phyloP scores from a whole-genome alignment of 2,797 vertebrate genomes.

The Amphiprion clarkii region DNA sequence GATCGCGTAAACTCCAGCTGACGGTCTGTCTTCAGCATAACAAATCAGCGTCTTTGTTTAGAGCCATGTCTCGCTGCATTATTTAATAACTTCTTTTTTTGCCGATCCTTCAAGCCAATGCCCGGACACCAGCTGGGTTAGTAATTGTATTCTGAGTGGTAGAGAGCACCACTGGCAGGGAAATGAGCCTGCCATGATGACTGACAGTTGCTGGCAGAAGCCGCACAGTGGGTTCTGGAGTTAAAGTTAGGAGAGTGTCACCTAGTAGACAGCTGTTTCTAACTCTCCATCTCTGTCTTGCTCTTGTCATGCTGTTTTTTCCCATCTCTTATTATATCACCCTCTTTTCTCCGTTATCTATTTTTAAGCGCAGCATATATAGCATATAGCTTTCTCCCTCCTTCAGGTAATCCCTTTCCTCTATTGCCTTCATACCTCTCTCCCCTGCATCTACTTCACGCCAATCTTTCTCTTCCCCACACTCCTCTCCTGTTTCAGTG shows the following conservation, averaged over 20 bases:
- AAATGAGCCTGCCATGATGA: constrained; percentile 79
- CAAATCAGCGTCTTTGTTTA: constrained; percentile 23
- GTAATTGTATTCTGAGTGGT: constrained; percentile 76
- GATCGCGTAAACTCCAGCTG: not conserved
- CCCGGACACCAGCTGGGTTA: constrained; percentile 67
- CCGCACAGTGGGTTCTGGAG: constrained; percentile 76
- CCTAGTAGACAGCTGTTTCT: constrained; percentile 69
- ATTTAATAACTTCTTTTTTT: constrained; percentile 49
- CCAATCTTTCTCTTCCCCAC: not conserved
- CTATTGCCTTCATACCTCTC: not conserved
- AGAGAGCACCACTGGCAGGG: constrained; percentile 75
- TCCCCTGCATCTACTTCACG: not conserved
- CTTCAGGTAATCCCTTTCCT: not conserved
- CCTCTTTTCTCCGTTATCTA: constrained; percentile 21
- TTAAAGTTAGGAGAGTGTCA: constrained; percentile 76
- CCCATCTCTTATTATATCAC: constrained; percentile 30
- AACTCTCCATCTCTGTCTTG: constrained; percentile 60
- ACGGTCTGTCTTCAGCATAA: not conserved
- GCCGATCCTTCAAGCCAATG: constrained; percentile 45
- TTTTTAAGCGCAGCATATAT: constrained; percentile 41
- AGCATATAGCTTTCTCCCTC: not conserved
- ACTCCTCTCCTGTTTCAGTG: constrained; percentile 63
- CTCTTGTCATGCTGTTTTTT: constrained; percentile 64
- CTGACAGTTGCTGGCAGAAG: constrained; percentile 76
- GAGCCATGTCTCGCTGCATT: constrained; percentile 22